Base-by-base conservation (phyloP, 1,140 invertebrate genomes). In the Campodea augens region DNA sequence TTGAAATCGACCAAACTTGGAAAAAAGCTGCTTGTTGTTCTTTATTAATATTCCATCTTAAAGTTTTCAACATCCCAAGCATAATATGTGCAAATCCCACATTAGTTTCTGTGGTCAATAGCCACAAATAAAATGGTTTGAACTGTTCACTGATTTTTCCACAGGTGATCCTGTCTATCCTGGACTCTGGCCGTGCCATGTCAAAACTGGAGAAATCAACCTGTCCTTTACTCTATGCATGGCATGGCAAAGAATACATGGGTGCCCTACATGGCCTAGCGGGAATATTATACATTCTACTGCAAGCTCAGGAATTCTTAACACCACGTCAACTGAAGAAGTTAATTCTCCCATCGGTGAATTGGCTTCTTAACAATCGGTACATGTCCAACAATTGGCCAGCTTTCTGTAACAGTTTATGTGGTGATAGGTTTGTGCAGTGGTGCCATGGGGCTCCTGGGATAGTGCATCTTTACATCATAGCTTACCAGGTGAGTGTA, bases 361-460 rank as follows among this genome's bases (percentile, higher is more conserved):
- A 83, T 51, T 80, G 68, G 57, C 57, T 85, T 47, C 50, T 68
- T 5, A 59, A 54, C 15, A 48, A 71, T 29, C 65, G 68, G 53
- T 81, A 70, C 60, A 58, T 71, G n/a, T 81, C 79, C 51, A 81
- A 82, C 2, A 93, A 93, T 64, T 83, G 82, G 59, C 82, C 82
- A 3, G 90, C 87, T 0, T 90, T 86, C 0, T 43, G 81, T 1
- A 74, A 71, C 13, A 79, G 72, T 51, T 64, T 63, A 25, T 62
- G 61, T 25, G 54, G 55, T n/a, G 86, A 93, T 57, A 75, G 72
- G 60, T 68, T 93, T 37, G 75, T 95, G 1, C 90, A 95, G 51
- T 95, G 90, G 90, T 95, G 90, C 68, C 89, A 95, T 61, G 91
- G 91, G 13, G 84, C 88, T 20, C 83, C 90, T 38, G 89, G 88